Evolutionary conservation across 2,113 vertebrate genomes (phyloP).

Genomic region (Solea solea): DNA sequence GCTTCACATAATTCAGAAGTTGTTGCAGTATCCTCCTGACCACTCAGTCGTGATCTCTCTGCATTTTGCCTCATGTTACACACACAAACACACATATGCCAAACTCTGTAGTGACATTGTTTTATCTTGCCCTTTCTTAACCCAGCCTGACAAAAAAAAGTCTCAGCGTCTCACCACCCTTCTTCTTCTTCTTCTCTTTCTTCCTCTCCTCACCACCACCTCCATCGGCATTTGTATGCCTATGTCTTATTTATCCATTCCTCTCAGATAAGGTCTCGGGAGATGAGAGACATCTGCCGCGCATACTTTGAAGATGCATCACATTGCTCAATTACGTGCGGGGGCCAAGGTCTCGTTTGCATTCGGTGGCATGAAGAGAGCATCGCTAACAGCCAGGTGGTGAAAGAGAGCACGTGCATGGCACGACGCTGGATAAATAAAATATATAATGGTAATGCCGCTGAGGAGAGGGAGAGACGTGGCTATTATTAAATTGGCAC

Average conservation of each 20-base stretch:
- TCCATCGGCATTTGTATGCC: slow-evolving; percentile 68
- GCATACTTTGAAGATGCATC: slow-evolving; percentile 78
- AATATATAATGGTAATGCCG: slow-evolving; percentile 79
- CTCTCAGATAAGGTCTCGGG: slow-evolving; percentile 77
- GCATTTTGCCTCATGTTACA: neutral
- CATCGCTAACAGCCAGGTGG: slow-evolving; percentile 77
- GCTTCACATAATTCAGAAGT: neutral
- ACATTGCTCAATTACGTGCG: slow-evolving; percentile 74
- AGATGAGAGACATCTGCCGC: slow-evolving; percentile 80
- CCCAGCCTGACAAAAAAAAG: slow-evolving; percentile 49
- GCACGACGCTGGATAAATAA: slow-evolving; percentile 79
- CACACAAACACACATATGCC: neutral
- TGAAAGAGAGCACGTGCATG: slow-evolving; percentile 60
- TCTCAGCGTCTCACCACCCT: slow-evolving; percentile 33
- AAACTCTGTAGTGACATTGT: slow-evolving; percentile 24
- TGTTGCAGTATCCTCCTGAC: neutral
- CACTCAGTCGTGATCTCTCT: neutral
- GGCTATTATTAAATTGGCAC: slow-evolving; percentile 61
- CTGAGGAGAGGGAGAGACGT: slow-evolving; percentile 54
- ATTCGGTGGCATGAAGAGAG: slow-evolving; percentile 72
- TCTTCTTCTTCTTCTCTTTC: slow-evolving; percentile 16
- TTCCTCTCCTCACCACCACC: slow-evolving; percentile 28
- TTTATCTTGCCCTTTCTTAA: slow-evolving; percentile 32
- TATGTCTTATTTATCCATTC: slow-evolving; percentile 82
- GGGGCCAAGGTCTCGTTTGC: slow-evolving; percentile 75